Base-by-base conservation (phyloP, 2,113 vertebrate species). In the Periophthalmus modestus region DNA sequence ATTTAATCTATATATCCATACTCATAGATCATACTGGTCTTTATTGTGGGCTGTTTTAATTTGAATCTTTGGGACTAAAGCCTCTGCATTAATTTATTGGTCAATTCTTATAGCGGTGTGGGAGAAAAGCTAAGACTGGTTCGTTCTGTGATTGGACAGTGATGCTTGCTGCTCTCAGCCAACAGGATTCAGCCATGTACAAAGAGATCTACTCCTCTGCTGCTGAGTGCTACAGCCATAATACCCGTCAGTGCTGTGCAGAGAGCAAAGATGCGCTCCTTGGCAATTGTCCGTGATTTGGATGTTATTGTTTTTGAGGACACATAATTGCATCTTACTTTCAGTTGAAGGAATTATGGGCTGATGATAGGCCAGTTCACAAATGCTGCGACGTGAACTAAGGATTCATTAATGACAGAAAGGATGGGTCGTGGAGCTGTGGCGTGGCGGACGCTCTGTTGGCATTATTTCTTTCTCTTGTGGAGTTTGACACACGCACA, bases 401-500 rank as follows among this genome's bases (percentile, higher is more conserved):
- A 58, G 16, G 89, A 82, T 59, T 11, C 39, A 21, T 24, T 71
- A 72, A 85, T 90, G 93, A 91, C 85, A 79, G 87, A 91, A 80
- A 87, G 79, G 81, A 86, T 77, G 19, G 85, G 80, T 83, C 81
- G 65, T 79, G 55, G 82, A 87, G 79, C 88, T 81, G 87, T 87
- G 89, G 87, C 84, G 82, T 91, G 94, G 91, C 90, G 66, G 48
- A 85, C 88, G 72, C 84, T 91, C 80, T 94, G 88, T 92, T 87
- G 90, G 74, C 70, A 89, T 81, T 47, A 63, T 85, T 77, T 91
- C 71, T 82, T 85, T 67, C 77, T 95, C 75, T 87, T 93, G 79
- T 93, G 95, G 94, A 94, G 85, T 93, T 84, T 84, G 89, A 92
- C 87, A 74, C 72, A 91, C 39, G 92, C 74, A 58, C 91, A 93